Percentiles rank a stretch among this genome's conserved stretches.
phyloP scores from a whole-genome alignment of 2,797 vertebrate genomes.

The Apogon hyalosoma region DNA sequence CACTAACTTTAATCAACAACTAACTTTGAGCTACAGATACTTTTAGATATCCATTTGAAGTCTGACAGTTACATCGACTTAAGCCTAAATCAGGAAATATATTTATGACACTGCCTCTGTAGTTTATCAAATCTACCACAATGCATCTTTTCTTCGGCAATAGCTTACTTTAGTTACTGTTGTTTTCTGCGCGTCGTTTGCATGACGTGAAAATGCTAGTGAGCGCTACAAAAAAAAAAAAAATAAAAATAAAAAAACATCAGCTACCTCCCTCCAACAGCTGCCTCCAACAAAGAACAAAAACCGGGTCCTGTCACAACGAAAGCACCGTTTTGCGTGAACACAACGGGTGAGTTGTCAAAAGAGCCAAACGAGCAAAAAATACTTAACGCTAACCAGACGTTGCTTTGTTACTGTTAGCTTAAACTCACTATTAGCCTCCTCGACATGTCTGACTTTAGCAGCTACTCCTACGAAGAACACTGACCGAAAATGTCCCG shows the following conservation, averaged over 20 bases:
- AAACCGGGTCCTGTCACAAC: not conserved
- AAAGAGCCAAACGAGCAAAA: no score
- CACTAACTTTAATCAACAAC: no score
- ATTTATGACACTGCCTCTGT: not conserved
- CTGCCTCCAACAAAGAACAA: slow-evolving; percentile 30
- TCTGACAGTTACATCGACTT: no score
- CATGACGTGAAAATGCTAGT: slow-evolving; percentile 12
- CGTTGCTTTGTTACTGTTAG: slow-evolving; percentile 28
- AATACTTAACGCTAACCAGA: no score
- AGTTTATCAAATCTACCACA: not conserved
- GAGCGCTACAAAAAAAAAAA: no score
- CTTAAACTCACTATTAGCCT: slow-evolving; percentile 37
- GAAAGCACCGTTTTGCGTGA: not conserved
- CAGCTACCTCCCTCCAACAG: slow-evolving; percentile 55
- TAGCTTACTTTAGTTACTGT: not conserved
- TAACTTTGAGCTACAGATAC: no score
- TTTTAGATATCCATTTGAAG: no score
- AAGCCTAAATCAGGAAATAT: no score
- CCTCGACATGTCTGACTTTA: slow-evolving; percentile 24
- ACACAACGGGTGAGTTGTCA: not conserved
- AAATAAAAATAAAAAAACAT: no score
- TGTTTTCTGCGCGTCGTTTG: slow-evolving; percentile 15
- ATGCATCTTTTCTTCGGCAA: not conserved
- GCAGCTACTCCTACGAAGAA: slow-evolving; percentile 19
- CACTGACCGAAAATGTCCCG: slow-evolving; percentile 1